Percentiles rank a stretch among this genome's conserved stretches.
Evolutionary conservation across 2,797 vertebrate genomes (phyloP).

Genomic region (Myoxocephalus aenaeus): DNA sequence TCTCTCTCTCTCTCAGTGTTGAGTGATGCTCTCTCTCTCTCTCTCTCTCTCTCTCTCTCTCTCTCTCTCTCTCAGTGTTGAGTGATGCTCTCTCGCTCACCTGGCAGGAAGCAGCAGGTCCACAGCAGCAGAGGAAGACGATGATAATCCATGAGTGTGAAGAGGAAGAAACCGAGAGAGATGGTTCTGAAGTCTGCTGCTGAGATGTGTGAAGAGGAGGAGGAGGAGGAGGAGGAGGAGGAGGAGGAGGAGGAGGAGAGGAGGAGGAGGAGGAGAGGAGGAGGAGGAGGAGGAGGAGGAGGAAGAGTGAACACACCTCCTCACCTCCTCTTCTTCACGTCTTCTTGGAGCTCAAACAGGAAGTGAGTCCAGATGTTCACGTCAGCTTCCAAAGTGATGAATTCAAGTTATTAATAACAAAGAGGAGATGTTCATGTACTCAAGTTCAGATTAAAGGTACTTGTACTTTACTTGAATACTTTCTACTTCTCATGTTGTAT

Average conservation of each 20-base stretch:
- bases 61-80: not conserved
- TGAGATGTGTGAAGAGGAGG: constrained; percentile 33
- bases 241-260: not conserved
- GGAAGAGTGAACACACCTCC: constrained; percentile 49
- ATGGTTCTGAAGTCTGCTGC: constrained; percentile 41
- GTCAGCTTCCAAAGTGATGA: constrained; percentile 21
- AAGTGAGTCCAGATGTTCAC: constrained; percentile 70
- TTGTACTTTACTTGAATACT: no score
- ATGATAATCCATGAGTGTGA: constrained; percentile 86
- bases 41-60: not conserved
- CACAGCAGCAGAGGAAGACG: constrained; percentile 83
- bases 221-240: constrained; percentile 20
- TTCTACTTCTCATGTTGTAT: no score
- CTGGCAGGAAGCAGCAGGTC: constrained; percentile 87
- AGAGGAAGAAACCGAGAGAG: constrained; percentile 4
- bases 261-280: constrained; percentile 27
- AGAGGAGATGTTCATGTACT: no score
- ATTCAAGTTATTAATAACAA: no score
- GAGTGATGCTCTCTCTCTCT: not conserved
- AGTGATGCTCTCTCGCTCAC: constrained; percentile 69
- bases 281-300: constrained; percentile 15
- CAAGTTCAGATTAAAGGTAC: no score
- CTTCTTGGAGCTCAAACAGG: constrained; percentile 53
- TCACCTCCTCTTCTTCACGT: constrained; percentile 56
- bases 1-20: no score